Percentiles rank a stretch among this genome's conserved stretches.
Evolutionary conservation across 2,113 vertebrate genomes (phyloP).

Genomic region (Rhombomys opimus): DNA sequence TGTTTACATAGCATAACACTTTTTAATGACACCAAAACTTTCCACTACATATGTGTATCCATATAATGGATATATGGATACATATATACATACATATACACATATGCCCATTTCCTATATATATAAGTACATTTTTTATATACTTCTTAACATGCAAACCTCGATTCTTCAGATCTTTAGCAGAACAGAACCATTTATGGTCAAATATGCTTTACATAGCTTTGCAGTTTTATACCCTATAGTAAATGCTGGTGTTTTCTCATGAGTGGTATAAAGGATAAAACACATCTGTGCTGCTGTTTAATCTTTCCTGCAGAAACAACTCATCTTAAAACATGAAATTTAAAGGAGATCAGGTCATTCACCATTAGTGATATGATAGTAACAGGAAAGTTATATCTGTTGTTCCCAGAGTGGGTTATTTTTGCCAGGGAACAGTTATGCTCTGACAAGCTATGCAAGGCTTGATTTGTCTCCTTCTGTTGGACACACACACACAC

Average conservation of each 20-base stretch:
- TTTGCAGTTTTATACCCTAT: slow-evolving; percentile 38
- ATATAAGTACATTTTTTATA: not conserved
- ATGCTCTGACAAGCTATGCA: not conserved
- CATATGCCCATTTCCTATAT: not conserved
- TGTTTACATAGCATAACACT: no score
- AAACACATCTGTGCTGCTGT: not conserved
- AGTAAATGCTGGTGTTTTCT: slow-evolving; percentile 30
- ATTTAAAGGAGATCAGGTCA: slow-evolving; percentile 6
- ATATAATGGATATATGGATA: no score
- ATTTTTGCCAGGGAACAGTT: not conserved
- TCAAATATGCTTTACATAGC: not conserved
- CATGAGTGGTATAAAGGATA: not conserved
- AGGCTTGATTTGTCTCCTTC: not conserved
- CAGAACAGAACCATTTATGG: slow-evolving; percentile 4
- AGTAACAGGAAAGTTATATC: not conserved
- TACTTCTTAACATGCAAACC: not conserved
- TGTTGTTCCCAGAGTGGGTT: not conserved
- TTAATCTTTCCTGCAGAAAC: not conserved
- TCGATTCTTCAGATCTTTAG: slow-evolving; percentile 34
- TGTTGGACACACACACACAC: not conserved
- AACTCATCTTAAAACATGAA: slow-evolving; percentile 29
- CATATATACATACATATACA: no score
- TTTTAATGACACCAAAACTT: no score
- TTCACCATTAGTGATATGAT: not conserved
- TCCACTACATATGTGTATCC: no score